Base-by-base conservation (phyloP, 2,113 vertebrate genomes). In the Narcine bancroftii region DNA sequence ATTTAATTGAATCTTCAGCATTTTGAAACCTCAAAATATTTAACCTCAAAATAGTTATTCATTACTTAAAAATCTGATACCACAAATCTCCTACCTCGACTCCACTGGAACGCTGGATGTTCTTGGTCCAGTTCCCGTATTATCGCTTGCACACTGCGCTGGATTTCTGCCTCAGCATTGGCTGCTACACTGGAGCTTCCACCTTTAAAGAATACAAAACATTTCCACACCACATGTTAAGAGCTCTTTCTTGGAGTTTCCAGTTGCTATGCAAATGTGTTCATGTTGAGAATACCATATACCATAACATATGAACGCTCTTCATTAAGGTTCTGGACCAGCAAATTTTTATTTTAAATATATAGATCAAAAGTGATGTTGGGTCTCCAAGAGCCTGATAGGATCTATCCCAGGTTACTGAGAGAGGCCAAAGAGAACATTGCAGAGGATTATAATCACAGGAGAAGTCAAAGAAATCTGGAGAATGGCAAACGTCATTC, bases 141-240 rank as follows among this genome's bases (percentile, higher is more conserved):
- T 92, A 98, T 95, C 0, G 97, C 96, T 91, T 97, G 97, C 81
- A 99, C 94, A 0, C 97, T 97, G 93, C 97, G 96, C 94, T 97
- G 97, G 75, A 99, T 95, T 92, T 98, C 98, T 0, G 96, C 95
- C 93, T 99, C 98, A 15, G 95, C 93, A 87, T 96, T 96, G 93
- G 92, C 93, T 29, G 92, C 93, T 50, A 53, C 42, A 39, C 42
- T 9, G 24, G 73, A 33, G 10, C 73, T 92, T 92, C 71, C 92
- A 94, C 87, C 56, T 81, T n/a, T 6, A 93, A 81, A 26, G 81
- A 87, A 45, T 36, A 77, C n/a, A 39, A 75, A 26, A 53, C 19
- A 36, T 75, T 60, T 92, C 17, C 53, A 36, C 6, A 2, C 26
- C 39, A 69, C 0, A 45, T 69, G 6, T 66, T 39, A 24, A 2